A percentile compares a stretch with the other conserved stretches of the same genome.
These are phyloP conservation scores for Pristionchus mayeri DNA, from an alignment of 2,888 invertebrate genomes.

Conservation along the genomic window DNA sequence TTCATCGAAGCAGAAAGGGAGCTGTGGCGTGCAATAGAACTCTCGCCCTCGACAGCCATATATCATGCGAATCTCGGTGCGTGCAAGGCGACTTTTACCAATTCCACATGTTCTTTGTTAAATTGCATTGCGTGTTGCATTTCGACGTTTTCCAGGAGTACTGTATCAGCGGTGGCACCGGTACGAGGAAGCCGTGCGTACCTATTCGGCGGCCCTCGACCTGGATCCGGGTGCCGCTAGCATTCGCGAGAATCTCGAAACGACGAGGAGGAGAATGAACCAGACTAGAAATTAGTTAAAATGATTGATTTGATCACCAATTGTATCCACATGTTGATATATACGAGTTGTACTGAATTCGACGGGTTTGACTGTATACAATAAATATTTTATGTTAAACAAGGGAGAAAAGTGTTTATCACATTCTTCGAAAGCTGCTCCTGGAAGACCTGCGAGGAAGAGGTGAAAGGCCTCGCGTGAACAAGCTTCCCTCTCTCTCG, in stretches of 20 bases:
- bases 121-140: conserved; percentile 2
- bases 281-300: conserved; percentile 18
- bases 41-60: conserved; percentile 84
- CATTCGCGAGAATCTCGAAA: conserved; percentile 26
- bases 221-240: conserved; percentile 25
- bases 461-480: too few species aligned
- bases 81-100: conserved; percentile 61
- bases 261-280: conserved; percentile 13
- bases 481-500: too few species aligned
- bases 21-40: conserved; percentile 85
- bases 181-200: conserved; percentile 51
- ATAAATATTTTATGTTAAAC: too few species aligned
- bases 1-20: conserved; percentile 87
- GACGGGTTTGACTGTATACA: not conserved
- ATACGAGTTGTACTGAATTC: not conserved
- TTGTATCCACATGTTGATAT: not conserved
- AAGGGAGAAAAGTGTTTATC: too few species aligned
- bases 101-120: not conserved
- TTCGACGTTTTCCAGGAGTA: conserved; percentile 55
- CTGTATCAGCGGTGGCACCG: conserved; percentile 60
- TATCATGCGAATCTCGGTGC: conserved; percentile 91
- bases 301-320: not conserved
- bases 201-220: conserved; percentile 54
- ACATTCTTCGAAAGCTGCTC: too few species aligned
- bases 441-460: too few species aligned